Percentiles rank a stretch among this genome's conserved stretches.
Conservation (phyloP, 2,888 invertebrate genomes). For the Philopedon plagiatum region DNA sequence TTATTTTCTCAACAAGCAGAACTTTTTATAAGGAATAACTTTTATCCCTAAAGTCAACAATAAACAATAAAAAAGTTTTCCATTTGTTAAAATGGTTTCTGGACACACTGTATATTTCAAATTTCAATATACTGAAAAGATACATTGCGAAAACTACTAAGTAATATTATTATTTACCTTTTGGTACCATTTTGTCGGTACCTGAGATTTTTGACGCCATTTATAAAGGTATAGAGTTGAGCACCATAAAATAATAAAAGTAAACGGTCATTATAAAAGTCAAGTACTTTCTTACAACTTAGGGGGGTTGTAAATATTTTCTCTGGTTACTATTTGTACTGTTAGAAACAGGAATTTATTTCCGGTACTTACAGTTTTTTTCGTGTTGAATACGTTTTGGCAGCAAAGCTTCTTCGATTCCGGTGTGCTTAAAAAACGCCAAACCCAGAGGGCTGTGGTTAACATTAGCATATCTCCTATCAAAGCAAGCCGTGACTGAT, state of each 20-base stretch:
- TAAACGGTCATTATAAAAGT: constrained; percentile 20
- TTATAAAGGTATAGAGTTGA: constrained; percentile 13
- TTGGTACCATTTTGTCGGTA: not conserved
- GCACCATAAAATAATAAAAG: constrained; percentile 4
- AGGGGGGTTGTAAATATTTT: constrained; percentile 10
- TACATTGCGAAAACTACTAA: constrained; percentile 2
- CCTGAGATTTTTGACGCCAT: constrained; percentile 35
- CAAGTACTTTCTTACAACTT: not conserved
- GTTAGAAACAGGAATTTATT: not conserved
- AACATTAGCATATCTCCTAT: too few relatives aligned
- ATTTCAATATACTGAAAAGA: not conserved
- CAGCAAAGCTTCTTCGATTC: too few relatives aligned
- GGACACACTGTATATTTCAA: too few relatives aligned
- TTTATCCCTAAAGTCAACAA: too few relatives aligned
- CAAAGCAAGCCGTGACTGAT: too few relatives aligned
- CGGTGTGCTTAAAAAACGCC: too few relatives aligned
- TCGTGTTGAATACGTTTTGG: not conserved
- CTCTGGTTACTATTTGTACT: constrained; percentile 8
- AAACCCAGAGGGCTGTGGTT: too few relatives aligned
- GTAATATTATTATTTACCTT: constrained; percentile 1
- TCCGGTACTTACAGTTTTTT: not conserved
- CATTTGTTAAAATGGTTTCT: too few relatives aligned
- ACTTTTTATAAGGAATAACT: too few relatives aligned
- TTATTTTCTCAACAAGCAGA: too few relatives aligned
- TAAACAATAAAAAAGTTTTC: too few relatives aligned